Percentiles rank a stretch among this genome's conserved stretches.
Evolutionary conservation across 2,888 invertebrate species (phyloP).

Genomic region (Leptinotarsa tumamoca): DNA sequence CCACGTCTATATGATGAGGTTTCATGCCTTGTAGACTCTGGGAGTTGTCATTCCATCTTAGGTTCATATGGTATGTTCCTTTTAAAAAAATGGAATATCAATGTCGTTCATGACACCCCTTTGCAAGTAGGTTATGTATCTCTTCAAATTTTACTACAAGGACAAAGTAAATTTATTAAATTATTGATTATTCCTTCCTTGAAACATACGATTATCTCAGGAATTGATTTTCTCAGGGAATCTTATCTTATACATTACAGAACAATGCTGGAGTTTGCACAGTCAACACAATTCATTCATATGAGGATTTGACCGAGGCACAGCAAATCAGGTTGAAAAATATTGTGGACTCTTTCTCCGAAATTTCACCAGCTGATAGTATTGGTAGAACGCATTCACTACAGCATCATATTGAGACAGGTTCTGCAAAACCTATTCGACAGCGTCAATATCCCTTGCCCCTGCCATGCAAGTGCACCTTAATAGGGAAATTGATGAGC

Average conservation of each 20-base stretch:
- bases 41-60: no score
- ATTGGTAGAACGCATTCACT: slow-evolving; percentile 31
- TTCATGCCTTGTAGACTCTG: no score
- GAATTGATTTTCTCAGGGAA: slow-evolving; percentile 25
- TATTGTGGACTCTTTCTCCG: slow-evolving; percentile 2
- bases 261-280: not conserved
- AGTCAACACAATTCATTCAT: slow-evolving; percentile 29
- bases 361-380: slow-evolving; percentile 21
- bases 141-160: not conserved
- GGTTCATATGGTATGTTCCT: no score
- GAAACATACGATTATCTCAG: slow-evolving; percentile 25
- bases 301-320: slow-evolving; percentile 6
- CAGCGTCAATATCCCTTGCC: slow-evolving; percentile 36
- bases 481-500: slow-evolving; percentile 33
- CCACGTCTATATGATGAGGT: no score
- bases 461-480: slow-evolving; percentile 35
- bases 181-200: slow-evolving; percentile 13
- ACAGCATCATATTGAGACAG: slow-evolving; percentile 33
- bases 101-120: not conserved
- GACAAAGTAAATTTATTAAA: no score
- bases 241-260: slow-evolving; percentile 2
- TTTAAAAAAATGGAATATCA: no score
- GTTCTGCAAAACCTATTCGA: slow-evolving; percentile 23
- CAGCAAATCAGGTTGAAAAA: slow-evolving; percentile 22
- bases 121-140: not conserved